A percentile compares a stretch with the other conserved stretches of the same genome.
phyloP scores from a whole-genome alignment of 2,113 vertebrate genomes.

The Limnothrissa miodon region DNA sequence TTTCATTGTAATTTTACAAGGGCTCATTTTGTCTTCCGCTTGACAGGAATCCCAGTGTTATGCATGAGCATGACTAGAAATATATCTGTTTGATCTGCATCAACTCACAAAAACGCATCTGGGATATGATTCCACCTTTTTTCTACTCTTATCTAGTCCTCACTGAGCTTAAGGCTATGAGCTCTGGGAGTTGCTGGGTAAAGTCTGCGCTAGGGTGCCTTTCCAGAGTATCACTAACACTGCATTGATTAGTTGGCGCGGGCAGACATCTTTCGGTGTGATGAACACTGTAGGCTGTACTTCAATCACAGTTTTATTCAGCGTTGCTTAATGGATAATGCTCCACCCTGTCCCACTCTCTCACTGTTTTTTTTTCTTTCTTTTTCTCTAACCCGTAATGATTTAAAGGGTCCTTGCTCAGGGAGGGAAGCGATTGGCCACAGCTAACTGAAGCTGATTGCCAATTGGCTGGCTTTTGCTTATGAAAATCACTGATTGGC shows the following conservation, averaged over 20 bases:
- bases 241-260: constrained; percentile 23
- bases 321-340: constrained; percentile 24
- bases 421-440: neutral
- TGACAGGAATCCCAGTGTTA: neutral
- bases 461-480: too few species aligned
- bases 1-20: neutral
- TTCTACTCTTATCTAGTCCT: neutral
- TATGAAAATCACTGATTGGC: too few species aligned
- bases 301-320: constrained; percentile 28
- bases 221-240: neutral
- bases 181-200: neutral
- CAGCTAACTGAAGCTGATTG: neutral
- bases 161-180: neutral
- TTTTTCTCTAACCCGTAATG: constrained; percentile 20
- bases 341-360: neutral
- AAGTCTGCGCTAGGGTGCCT: neutral
- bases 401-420: constrained; percentile 54
- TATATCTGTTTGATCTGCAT: neutral
- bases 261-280: neutral
- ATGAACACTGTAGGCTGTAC: constrained; percentile 3
- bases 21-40: neutral
- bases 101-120: neutral
- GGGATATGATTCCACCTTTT: neutral
- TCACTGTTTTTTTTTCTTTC: neutral
- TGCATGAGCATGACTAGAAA: neutral